Percentiles rank a stretch among this genome's conserved stretches.
Conservation (phyloP, 2,888 invertebrate species). For the Gari tellinella region DNA sequence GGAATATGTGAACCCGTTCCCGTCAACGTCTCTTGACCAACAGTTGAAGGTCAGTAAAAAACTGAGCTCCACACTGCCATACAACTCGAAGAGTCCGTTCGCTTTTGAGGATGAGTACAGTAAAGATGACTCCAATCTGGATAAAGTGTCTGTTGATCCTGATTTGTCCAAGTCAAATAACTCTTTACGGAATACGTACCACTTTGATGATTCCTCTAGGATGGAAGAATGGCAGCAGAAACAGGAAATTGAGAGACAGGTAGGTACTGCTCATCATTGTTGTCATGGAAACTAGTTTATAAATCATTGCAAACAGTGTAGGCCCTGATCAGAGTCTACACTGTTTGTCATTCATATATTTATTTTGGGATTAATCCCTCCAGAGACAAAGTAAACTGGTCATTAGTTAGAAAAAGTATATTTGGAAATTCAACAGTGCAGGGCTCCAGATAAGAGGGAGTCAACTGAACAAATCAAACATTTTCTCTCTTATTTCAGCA, state of each 20-base stretch:
- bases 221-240: conserved; percentile 74
- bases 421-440: no score
- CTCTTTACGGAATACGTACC: conserved; percentile 22
- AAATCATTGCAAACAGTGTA: neutral
- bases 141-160: conserved; percentile 48
- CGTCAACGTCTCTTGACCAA: conserved; percentile 23
- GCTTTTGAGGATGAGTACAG: conserved; percentile 40
- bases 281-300: neutral
- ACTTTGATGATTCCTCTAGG: conserved; percentile 55
- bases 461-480: no score
- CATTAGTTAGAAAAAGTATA: no score
- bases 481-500: no score
- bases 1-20: conserved; percentile 57
- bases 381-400: no score
- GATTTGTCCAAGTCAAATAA: conserved; percentile 39
- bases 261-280: conserved; percentile 28
- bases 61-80: conserved; percentile 60
- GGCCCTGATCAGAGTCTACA: neutral
- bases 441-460: no score
- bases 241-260: conserved; percentile 72
- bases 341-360: no score
- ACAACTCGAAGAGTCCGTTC: conserved; percentile 24
- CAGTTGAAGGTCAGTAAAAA: conserved; percentile 55
- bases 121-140: conserved; percentile 56
- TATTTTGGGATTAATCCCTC: no score